Evolutionary conservation across 1,140 invertebrate species (phyloP), one percentile per base, ranked within the genome.

Genomic region (Eubasilissa regina): DNA sequence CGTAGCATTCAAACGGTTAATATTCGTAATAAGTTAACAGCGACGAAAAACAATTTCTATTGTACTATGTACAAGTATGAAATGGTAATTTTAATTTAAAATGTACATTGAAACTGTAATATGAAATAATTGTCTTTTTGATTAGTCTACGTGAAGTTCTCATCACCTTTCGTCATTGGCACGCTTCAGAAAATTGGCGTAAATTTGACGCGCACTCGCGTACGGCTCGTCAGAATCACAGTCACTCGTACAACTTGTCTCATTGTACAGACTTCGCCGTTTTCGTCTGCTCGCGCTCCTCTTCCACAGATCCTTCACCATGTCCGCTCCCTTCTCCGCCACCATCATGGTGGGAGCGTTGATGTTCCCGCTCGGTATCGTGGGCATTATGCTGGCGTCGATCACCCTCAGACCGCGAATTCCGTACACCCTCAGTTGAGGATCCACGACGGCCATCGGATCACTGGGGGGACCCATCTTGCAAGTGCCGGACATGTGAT

Each of bases 271-370:
- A 17, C 76, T 82, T 83, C 85, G 86, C 73, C 84, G 84, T 55
- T 79, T 86, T 81, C 87, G 87, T 75, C 85, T 86, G 17, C 82
- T 85, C 12, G 78, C 79, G 25, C 85, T 88, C 3, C 81, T 77
- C 1, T 91, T 81, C 94, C 94, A 95, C 47, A 93, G 87, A 74
- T 91, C 88, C 84, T 96, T 96, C 8, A 98, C 94, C 85, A 97
- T 85, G 87, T 98, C 96, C 0, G 96, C 92, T 0, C 94, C 96
- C 85, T 97, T 97, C 84, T 98, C 97, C 0, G 90, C 97, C n/a
- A 98, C 96, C 96, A 98, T 98, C 10, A 98, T 95, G 0, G 94
- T 93, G 0, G 95, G 94, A 0, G 95, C 95, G 81, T 96, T 96
- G 15, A 96, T 96, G 83, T 97, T 96, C 0, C 95, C 96, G 84